Conservation (phyloP, 2,113 vertebrate genomes). For the Lampris megalopsis region DNA sequence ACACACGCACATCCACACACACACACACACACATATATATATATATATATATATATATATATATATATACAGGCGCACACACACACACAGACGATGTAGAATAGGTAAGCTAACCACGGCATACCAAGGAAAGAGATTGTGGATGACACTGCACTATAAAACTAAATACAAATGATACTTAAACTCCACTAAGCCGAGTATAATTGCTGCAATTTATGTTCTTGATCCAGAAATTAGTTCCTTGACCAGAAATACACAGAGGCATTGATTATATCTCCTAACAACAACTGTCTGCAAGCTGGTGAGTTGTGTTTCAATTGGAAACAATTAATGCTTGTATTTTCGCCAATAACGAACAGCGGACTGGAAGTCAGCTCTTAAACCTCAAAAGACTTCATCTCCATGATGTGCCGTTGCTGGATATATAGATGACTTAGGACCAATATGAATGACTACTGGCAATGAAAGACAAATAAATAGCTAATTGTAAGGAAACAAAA, state of each 20-base stretch:
- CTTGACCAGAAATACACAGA: conserved; percentile 34
- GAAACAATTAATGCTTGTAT: conserved; percentile 37
- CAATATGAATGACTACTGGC: conserved; percentile 2
- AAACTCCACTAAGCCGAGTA: not conserved
- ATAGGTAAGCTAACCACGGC: not conserved
- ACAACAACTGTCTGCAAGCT: conserved; percentile 38
- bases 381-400: conserved; percentile 19
- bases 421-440: conserved; percentile 24
- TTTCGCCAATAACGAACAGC: conserved; percentile 46
- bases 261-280: conserved; percentile 45
- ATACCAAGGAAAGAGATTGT: not conserved
- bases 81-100: not conserved
- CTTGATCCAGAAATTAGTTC: conserved; percentile 7
- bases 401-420: conserved; percentile 35
- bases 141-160: not conserved
- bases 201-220: conserved; percentile 22
- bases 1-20: conserved; percentile 16
- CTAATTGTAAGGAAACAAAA: not conserved
- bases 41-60: not conserved
- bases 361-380: conserved; percentile 28
- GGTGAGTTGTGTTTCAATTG: conserved; percentile 40
- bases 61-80: not conserved
- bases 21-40: conserved; percentile 24
- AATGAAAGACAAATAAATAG: conserved; percentile 14
- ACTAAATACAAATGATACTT: not conserved